Conservation (phyloP, 2,113 vertebrate species). For the Carollia perspicillata region DNA sequence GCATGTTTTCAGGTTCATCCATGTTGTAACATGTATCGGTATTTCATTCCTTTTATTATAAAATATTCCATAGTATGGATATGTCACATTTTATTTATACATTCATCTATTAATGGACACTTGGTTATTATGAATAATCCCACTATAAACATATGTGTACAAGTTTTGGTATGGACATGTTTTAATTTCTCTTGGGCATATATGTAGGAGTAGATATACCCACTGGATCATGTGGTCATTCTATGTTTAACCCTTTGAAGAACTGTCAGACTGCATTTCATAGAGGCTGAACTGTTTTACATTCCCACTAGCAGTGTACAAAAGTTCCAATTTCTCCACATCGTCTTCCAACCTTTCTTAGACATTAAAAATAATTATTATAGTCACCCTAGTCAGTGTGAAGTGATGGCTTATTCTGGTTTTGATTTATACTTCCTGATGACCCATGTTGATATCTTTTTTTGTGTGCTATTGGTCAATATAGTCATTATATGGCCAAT, state of each 20-base stretch:
- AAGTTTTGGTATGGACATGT: neutral
- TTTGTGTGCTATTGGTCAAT: neutral
- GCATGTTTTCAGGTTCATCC: neutral
- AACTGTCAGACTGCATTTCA: neutral
- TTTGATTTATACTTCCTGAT: neutral
- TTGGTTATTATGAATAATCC: neutral
- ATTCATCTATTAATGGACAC: neutral
- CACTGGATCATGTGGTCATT: neutral
- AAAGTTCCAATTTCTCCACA: neutral
- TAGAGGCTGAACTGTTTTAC: neutral
- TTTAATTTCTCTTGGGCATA: neutral
- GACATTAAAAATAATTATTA: neutral
- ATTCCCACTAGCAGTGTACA: neutral
- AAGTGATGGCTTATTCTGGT: neutral
- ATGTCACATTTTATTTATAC: neutral
- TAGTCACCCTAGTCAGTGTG: neutral
- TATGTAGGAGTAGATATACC: neutral
- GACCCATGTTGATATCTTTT: neutral
- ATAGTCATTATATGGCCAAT: neutral
- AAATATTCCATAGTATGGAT: neutral
- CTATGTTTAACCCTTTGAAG: neutral
- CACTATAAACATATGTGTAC: neutral
- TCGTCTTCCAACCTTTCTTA: neutral
- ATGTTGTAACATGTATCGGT: neutral
- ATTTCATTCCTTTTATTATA: neutral